Percentiles rank a stretch among this genome's conserved stretches.
Conservation (phyloP, 2,797 vertebrate genomes). For the Paedocypris micromegethes region DNA sequence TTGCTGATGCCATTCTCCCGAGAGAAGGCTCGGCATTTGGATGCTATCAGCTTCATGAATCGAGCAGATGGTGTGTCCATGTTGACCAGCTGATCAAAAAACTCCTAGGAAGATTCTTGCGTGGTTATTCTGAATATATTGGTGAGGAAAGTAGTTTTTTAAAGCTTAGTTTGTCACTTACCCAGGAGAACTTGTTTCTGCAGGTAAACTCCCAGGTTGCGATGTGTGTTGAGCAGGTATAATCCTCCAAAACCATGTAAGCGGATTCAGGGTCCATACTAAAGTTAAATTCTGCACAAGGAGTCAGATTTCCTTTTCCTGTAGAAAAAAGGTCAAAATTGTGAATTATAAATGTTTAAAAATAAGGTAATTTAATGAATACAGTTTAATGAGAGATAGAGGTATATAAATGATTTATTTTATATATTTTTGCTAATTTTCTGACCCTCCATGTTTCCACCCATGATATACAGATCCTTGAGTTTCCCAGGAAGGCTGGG, state of each 20-base stretch:
- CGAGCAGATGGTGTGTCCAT: slow-evolving; percentile 60
- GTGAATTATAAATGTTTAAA: too few species aligned
- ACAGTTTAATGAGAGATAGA: too few species aligned
- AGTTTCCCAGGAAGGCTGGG: slow-evolving; percentile 68
- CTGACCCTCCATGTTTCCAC: slow-evolving; percentile 76
- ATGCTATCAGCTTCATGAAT: slow-evolving; percentile 71
- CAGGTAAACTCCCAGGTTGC: slow-evolving; percentile 69
- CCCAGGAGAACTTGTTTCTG: slow-evolving; percentile 67
- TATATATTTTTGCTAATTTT: background rate
- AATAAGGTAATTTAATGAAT: too few species aligned
- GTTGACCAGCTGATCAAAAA: slow-evolving; percentile 63
- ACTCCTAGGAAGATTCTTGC: slow-evolving; percentile 57
- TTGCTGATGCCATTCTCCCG: slow-evolving; percentile 40
- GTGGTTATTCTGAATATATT: too few species aligned
- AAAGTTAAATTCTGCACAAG: slow-evolving; percentile 75
- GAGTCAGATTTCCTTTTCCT: slow-evolving; percentile 70
- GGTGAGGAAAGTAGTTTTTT: background rate
- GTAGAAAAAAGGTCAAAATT: slow-evolving; percentile 16
- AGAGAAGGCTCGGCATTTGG: slow-evolving; percentile 62
- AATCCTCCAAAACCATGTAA: slow-evolving; percentile 71
- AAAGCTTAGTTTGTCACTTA: slow-evolving; percentile 44
- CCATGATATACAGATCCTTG: slow-evolving; percentile 73
- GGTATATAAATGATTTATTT: background rate
- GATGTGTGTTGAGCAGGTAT: slow-evolving; percentile 64
- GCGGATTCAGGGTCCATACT: slow-evolving; percentile 70